Evolutionary conservation across 2,888 invertebrate genomes (phyloP).

Genomic region (Lepeophtheirus nordmannii): DNA sequence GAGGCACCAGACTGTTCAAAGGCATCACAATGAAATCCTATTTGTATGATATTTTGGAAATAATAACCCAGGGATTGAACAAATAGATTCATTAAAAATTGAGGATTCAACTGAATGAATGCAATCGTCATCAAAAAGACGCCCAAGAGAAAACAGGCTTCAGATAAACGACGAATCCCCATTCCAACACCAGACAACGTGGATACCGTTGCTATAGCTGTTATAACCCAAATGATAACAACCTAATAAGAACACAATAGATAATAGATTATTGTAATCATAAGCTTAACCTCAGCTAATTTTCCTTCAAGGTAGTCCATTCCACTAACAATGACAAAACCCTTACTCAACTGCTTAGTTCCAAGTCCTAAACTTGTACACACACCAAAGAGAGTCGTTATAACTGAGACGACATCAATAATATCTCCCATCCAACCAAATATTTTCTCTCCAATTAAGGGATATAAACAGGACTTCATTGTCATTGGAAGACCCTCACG

Average conservation of each 20-base stretch:
- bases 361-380: conserved; percentile 24
- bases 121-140: conserved; percentile 19
- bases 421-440: conserved; percentile 22
- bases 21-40: conserved; percentile 23
- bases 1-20: conserved; percentile 16
- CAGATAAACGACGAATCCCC: conserved; percentile 19
- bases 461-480: conserved; percentile 24
- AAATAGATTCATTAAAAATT: conserved; percentile 16
- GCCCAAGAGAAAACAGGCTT: conserved; percentile 18
- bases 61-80: conserved; percentile 19
- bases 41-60: conserved; percentile 9
- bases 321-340: not conserved
- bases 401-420: conserved; percentile 18
- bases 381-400: conserved; percentile 21
- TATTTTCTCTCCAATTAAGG: conserved; percentile 17
- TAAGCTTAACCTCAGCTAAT: not conserved
- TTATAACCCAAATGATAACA: conserved; percentile 18
- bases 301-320: not conserved
- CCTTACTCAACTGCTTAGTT: conserved; percentile 12
- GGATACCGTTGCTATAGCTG: conserved; percentile 21
- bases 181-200: conserved; percentile 18
- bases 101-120: conserved; percentile 11
- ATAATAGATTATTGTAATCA: not conserved
- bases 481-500: conserved; percentile 22
- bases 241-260: not conserved